These are phyloP conservation scores for Mechanitis messenoides DNA, from an alignment of 2,888 invertebrate species.

Conservation along the genomic window DNA sequence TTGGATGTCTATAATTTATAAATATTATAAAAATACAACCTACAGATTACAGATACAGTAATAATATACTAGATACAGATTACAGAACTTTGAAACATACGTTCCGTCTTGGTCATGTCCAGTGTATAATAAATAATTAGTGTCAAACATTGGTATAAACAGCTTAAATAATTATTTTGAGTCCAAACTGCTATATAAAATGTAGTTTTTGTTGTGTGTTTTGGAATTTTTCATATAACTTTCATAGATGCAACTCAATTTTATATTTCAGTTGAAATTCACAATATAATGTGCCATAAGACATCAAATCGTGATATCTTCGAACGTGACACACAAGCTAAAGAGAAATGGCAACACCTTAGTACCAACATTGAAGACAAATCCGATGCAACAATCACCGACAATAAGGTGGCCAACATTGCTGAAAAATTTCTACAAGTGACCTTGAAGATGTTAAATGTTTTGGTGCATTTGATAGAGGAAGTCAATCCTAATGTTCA, in stretches of 20 bases:
- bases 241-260: neutral
- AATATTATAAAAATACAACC: too few relatives aligned
- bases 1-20: too few relatives aligned
- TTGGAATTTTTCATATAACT: too few relatives aligned
- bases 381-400: neutral
- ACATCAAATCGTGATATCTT: conserved; percentile 58
- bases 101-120: too few relatives aligned
- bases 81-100: too few relatives aligned
- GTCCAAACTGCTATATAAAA: too few relatives aligned
- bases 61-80: too few relatives aligned
- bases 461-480: conserved; percentile 85
- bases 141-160: too few relatives aligned
- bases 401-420: conserved; percentile 61
- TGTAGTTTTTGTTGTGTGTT: too few relatives aligned
- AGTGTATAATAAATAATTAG: too few relatives aligned
- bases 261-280: conserved; percentile 60
- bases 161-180: too few relatives aligned
- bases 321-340: conserved; percentile 54
- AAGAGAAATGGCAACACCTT: conserved; percentile 64
- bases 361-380: conserved; percentile 32
- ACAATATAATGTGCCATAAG: conserved; percentile 61
- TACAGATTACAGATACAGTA: too few relatives aligned
- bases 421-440: conserved; percentile 82
- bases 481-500: conserved; percentile 77
- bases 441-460: conserved; percentile 82